A percentile compares a stretch with the other conserved stretches of the same genome.
Evolutionary conservation across 2,797 vertebrate species (phyloP).

Genomic region (Pteronotus mesoamericanus): DNA sequence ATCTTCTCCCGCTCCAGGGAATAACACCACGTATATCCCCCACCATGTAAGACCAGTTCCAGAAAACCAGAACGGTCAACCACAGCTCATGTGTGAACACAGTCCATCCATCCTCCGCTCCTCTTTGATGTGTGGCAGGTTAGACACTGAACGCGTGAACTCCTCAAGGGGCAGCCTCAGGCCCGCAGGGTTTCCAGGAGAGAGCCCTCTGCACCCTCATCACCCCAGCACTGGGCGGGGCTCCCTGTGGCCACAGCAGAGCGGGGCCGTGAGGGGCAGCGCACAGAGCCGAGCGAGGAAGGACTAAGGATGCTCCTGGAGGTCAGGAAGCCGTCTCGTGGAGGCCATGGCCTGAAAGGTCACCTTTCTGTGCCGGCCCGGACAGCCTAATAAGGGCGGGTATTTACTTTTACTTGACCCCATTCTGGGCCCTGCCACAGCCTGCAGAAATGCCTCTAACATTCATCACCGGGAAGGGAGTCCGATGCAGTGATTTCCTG

Average conservation of each 20-base stretch:
- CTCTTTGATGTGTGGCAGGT: background rate
- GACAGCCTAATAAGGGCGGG: conserved; percentile 59
- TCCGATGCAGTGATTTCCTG: conserved; percentile 40
- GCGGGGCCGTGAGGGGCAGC: background rate
- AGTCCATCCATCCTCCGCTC: background rate
- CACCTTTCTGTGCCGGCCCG: conserved; percentile 62
- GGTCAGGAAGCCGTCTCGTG: conserved; percentile 76
- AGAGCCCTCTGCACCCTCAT: background rate
- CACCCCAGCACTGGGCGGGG: too few species aligned
- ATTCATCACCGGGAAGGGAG: background rate
- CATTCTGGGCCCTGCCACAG: background rate
- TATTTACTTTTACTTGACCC: conserved; percentile 40
- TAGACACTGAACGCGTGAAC: conserved; percentile 15
- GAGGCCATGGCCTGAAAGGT: conserved; percentile 51
- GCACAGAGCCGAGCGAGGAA: conserved; percentile 75
- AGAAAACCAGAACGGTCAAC: accelerated
- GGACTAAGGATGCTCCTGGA: conserved; percentile 80
- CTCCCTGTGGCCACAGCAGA: background rate
- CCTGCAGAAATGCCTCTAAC: background rate
- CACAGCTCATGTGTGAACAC: background rate
- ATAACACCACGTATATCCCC: background rate
- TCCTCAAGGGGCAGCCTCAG: conserved; percentile 16
- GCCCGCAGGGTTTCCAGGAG: conserved; percentile 61
- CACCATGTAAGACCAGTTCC: background rate
- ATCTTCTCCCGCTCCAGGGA: background rate